Conservation (phyloP, 2,888 invertebrate species). For the Orchesella flavescens region DNA sequence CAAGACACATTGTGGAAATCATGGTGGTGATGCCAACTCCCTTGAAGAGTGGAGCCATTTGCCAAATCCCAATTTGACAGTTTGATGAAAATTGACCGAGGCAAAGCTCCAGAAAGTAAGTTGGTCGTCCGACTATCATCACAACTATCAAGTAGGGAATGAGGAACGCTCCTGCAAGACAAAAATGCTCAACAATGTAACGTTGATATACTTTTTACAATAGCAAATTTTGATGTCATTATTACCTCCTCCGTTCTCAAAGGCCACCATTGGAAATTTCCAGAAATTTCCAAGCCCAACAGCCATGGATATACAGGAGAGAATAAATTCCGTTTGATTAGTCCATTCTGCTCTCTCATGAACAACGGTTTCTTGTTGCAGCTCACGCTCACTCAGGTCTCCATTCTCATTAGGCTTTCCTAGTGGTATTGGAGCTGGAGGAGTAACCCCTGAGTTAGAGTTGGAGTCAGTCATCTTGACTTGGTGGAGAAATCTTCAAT, state of each 20-base stretch:
- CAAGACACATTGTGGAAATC: constrained; percentile 77
- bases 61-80: constrained; percentile 83
- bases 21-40: constrained; percentile 76
- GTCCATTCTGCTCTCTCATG: constrained; percentile 22
- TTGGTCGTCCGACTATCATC: constrained; percentile 80
- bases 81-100: constrained; percentile 88
- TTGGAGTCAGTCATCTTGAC: no score
- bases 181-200: constrained; percentile 57
- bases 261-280: constrained; percentile 53
- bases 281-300: constrained; percentile 38
- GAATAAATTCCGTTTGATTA: constrained; percentile 59
- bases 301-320: constrained; percentile 44
- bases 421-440: no score
- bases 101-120: constrained; percentile 88
- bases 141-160: constrained; percentile 73
- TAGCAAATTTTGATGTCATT: not conserved
- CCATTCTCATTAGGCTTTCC: no score
- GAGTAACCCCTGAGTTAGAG: no score
- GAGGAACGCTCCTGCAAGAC: constrained; percentile 73
- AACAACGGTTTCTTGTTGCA: no score
- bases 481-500: no score
- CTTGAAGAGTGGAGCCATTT: constrained; percentile 72
- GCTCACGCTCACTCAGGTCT: no score
- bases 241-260: constrained; percentile 65
- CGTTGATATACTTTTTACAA: not conserved